Base-by-base conservation (phyloP, 2,888 invertebrate genomes). In the Pandemis corylana region DNA sequence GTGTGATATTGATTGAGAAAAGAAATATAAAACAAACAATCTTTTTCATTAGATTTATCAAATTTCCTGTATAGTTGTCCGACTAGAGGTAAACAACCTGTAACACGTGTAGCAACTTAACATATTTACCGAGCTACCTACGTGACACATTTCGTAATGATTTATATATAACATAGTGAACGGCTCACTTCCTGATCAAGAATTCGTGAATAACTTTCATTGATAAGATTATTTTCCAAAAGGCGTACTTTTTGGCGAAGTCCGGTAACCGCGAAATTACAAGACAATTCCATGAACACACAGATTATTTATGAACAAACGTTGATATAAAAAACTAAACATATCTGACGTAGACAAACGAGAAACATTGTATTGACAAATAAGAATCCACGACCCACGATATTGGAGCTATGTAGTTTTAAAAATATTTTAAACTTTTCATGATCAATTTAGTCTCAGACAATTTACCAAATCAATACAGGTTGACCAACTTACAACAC, bases 101-200 rank as follows among this genome's bases (percentile, higher is more conserved):
- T 12, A 59, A 49, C 73, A 68, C 73, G 68, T 68, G 68, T 73
- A 72, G 28, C 67, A 62, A 67, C 61, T 72, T 72, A 67, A 72
- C 72, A 72, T 72, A 72, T 72, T 72, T 72, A 59, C 49, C 61
- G 51, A 72, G 61, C 42, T 36, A 61, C n/a, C 59, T 61, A 72
- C 72, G 72, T 72, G 72, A 72, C 72, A 72, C 72, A 72, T 72
- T 72, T 72, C 72, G 72, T 72, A 68, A 72, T 53, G 51, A 53
- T 68, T 72, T 72, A 68, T 72, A 72, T 62, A 42, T 68, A 72
- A 72, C 28, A 72, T 62, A 46, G 72, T 68, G 62, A 36, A 62
- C 51, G 41, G 44, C 64, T 56, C 72, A 51, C 62, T 72, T 72
- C 72, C 72, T 72, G 72, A 66, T 66, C 66, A 61, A 59, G 20